Base-by-base conservation (phyloP, 2,797 vertebrate genomes). In the Aplochiton taeniatus region DNA sequence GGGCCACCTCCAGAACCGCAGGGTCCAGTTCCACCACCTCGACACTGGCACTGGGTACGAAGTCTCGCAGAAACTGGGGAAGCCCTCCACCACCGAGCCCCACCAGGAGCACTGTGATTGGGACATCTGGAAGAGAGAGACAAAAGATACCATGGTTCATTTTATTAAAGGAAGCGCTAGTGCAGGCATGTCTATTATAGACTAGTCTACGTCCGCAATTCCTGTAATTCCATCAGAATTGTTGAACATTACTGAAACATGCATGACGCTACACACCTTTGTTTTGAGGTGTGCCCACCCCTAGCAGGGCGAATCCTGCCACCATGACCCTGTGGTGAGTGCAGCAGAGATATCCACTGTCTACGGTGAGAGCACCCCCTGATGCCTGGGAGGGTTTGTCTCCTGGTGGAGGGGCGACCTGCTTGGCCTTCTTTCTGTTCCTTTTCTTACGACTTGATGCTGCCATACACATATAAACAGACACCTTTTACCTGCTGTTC, bases 321-420 rank as follows among this genome's bases (percentile, higher is more conserved):
- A 99, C 91, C 96, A 99, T 99, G 58, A 95, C 93, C 79, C 94
- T 95, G 79, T 99, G 98, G 81, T 99, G 96, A 76, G 94, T 90
- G 9, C 96, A 99, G 88, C 96, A 98, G 65, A 99, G 93, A 88
- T 94, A 96, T 72, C 93, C 94, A 73, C 91, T 93, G 77, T 99
- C 96, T 77, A 94, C 86, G 1, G 70, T 72, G 61, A 88, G 75
- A 47, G 66, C 44, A 56, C 69, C 70, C 7, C 57, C 49, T n/a
- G 50, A 17, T 7, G 47, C 19, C 50, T 60, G 43, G 58, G 77
- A 73, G 61, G 65, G 11, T 4, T 79, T 66, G 18, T 82, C 58
- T 13, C 70, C 10, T n/a, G 41, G 8, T 9, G 79, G 71, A 66
- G 82, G 43, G 60, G 78, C 66, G n/a, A 80, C 7, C 8, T 78